Evolutionary conservation across 2,113 vertebrate species (phyloP).

Genomic region (Oceanites oceanicus): DNA sequence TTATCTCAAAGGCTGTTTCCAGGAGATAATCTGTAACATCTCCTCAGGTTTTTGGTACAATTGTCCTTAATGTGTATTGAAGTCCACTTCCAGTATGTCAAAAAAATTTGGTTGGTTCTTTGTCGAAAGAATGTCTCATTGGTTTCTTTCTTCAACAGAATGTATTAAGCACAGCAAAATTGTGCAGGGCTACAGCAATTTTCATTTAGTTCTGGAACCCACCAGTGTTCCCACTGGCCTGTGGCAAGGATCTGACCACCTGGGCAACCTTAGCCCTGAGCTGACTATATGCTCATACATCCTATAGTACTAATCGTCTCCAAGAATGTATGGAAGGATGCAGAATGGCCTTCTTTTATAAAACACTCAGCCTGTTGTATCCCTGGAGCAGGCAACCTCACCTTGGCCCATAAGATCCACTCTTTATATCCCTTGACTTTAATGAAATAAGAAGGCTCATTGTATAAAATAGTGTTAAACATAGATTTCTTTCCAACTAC

Average conservation of each 20-base stretch:
- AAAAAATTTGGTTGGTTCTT: not conserved
- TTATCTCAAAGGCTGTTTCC: not conserved
- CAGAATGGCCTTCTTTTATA: not conserved
- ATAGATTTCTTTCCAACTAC: slow-evolving; percentile 14
- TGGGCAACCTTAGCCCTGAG: not conserved
- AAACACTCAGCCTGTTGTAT: not conserved
- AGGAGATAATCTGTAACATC: not conserved
- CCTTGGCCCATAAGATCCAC: not conserved
- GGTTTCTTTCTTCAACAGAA: not conserved
- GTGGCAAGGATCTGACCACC: not conserved
- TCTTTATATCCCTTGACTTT: not conserved
- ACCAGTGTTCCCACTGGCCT: not conserved
- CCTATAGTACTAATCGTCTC: not conserved
- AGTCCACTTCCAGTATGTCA: not conserved
- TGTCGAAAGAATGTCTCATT: not conserved
- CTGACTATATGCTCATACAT: rapidly evolving
- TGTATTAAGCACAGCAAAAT: not conserved
- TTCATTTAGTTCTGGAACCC: not conserved
- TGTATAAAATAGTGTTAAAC: slow-evolving; percentile 8
- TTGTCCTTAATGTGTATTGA: not conserved
- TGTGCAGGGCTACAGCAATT: not conserved
- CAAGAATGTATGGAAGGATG: not conserved
- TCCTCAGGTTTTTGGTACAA: not conserved
- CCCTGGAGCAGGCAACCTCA: not conserved
- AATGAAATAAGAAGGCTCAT: not conserved